Percentiles rank a stretch among this genome's conserved stretches.
phyloP scores from a whole-genome alignment of 2,113 vertebrate species.

The Forbesichthys agassizii region DNA sequence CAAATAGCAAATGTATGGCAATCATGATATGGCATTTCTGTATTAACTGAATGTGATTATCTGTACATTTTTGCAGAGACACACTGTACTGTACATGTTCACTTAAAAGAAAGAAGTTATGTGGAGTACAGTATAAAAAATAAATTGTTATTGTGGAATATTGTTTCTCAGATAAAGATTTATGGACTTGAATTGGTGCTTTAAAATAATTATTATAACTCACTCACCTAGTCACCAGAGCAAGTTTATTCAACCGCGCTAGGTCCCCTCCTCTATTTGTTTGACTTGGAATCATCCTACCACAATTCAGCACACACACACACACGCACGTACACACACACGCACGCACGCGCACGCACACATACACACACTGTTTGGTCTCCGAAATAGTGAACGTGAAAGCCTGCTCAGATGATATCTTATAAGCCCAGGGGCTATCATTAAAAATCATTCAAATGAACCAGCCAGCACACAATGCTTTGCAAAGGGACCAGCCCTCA shows the following conservation, averaged over 20 bases:
- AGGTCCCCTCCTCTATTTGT: slow-evolving; percentile 23
- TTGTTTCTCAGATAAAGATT: not conserved
- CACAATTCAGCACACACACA: slow-evolving; percentile 10
- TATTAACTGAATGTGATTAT: no score
- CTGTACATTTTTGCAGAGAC: no score
- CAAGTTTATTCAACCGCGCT: slow-evolving; percentile 24
- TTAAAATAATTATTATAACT: not conserved
- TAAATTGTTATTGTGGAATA: not conserved
- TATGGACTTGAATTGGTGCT: not conserved
- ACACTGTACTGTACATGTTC: no score
- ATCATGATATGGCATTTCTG: no score
- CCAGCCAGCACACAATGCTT: slow-evolving; percentile 68
- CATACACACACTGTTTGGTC: slow-evolving; percentile 12
- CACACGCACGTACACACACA: not conserved
- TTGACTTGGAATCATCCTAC: slow-evolving; percentile 26
- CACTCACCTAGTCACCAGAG: not conserved
- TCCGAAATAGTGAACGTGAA: slow-evolving; percentile 33
- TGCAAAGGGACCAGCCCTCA: slow-evolving; percentile 64
- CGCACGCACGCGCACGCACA: not conserved
- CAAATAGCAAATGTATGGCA: no score
- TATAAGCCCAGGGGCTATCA: slow-evolving; percentile 40
- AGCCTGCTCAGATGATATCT: slow-evolving; percentile 49
- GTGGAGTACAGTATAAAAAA: not conserved
- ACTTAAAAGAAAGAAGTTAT: no score
- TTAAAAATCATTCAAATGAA: slow-evolving; percentile 74